phyloP scores from a whole-genome alignment of 2,113 vertebrate genomes.

The Barbus barbus region DNA sequence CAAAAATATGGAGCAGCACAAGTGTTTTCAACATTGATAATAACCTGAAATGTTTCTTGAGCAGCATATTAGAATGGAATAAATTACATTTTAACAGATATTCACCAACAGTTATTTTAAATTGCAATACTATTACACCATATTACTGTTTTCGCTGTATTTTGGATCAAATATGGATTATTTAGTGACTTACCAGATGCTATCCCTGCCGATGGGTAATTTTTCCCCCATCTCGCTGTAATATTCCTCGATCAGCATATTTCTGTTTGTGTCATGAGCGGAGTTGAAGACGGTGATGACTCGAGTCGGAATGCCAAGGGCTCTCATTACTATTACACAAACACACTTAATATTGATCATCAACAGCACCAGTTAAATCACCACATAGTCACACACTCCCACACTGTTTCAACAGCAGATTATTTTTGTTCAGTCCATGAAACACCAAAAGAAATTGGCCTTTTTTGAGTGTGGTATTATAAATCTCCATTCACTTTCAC shows the following conservation, averaged over 20 bases:
- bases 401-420: too few species aligned
- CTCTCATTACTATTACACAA: constrained; percentile 79
- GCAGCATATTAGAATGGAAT: not conserved
- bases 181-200: constrained; percentile 78
- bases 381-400: too few species aligned
- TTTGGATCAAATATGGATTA: not conserved
- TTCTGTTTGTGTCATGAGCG: constrained; percentile 82
- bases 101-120: not conserved
- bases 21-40: too few species aligned
- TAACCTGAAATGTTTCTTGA: too few species aligned
- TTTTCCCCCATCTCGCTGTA: constrained; percentile 79
- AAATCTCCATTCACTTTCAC: not conserved
- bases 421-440: not conserved
- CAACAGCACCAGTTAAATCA: not conserved
- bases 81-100: not conserved
- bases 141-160: not conserved
- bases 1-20: not conserved
- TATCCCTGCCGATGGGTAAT: constrained; percentile 75
- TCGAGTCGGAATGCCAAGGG: constrained; percentile 86
- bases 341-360: not conserved
- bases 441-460: not conserved
- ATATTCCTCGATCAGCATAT: constrained; percentile 82
- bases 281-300: constrained; percentile 85
- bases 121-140: not conserved
- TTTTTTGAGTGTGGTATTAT: not conserved